These are phyloP conservation scores for Drosophila lacicola DNA, from an alignment of 2,888 invertebrate species.

Conservation along the genomic window DNA sequence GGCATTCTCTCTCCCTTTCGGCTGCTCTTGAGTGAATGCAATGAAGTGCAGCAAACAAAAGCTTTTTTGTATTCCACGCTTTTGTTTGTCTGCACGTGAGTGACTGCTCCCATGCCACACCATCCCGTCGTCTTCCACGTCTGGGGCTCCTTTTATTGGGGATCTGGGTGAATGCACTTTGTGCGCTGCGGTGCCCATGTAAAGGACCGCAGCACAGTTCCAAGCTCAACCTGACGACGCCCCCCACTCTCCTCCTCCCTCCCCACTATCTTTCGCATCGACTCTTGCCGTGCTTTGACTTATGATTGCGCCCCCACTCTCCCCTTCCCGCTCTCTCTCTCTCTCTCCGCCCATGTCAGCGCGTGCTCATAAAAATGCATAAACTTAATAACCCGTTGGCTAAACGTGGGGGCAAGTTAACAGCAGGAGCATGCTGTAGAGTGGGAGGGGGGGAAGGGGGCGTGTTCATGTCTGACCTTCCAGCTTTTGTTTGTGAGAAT, in stretches of 20 bases:
- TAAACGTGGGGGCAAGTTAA: constrained; percentile 17
- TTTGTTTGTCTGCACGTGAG: constrained; percentile 72
- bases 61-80: constrained; percentile 57
- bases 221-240: constrained; percentile 30
- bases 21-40: constrained; percentile 55
- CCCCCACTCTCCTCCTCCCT: background rate
- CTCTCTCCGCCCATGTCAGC: background rate
- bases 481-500: constrained; percentile 35
- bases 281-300: constrained; percentile 60
- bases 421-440: background rate
- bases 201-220: constrained; percentile 45
- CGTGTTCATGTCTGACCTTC: constrained; percentile 54
- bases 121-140: background rate
- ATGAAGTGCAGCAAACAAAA: constrained; percentile 75
- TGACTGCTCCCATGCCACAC: constrained; percentile 22
- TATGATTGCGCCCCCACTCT: constrained; percentile 35
- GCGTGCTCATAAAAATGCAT: constrained; percentile 55
- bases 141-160: constrained; percentile 16
- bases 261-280: background rate
- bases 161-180: constrained; percentile 73
- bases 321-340: background rate
- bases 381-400: constrained; percentile 58
- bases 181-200: constrained; percentile 53
- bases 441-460: background rate
- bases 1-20: constrained; percentile 1